Percentiles rank a stretch among this genome's conserved stretches.
These are phyloP conservation scores for Tetragonula carbonaria DNA, from an alignment of 2,888 invertebrate genomes.

Conservation along the genomic window DNA sequence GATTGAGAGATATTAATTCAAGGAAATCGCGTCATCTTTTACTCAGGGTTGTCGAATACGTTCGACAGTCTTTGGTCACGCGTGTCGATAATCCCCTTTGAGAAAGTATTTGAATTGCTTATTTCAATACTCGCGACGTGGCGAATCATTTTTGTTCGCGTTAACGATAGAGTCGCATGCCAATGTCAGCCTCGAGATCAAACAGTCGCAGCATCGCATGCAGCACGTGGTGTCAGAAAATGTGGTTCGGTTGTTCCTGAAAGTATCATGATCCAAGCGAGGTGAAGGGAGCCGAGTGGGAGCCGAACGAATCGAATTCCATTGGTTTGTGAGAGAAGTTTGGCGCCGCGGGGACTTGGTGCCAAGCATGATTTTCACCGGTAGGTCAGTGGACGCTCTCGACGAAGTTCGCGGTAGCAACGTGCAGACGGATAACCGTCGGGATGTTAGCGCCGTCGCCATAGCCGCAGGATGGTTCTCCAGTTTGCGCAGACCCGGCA, in stretches of 20 bases:
- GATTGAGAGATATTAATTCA: background rate
- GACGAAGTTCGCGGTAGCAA: conserved; percentile 74
- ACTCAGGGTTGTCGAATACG: conserved; percentile 34
- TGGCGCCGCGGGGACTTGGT: conserved; percentile 16
- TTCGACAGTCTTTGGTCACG: conserved; percentile 18
- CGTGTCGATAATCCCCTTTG: background rate
- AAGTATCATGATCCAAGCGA: background rate
- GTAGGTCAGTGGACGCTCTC: conserved; percentile 79
- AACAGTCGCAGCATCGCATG: conserved; percentile 17
- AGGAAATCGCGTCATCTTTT: background rate
- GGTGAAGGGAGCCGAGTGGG: conserved; percentile 14
- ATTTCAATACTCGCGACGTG: background rate
- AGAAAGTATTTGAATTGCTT: background rate
- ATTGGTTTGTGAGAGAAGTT: conserved; percentile 24
- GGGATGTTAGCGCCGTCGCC: conserved; percentile 77
- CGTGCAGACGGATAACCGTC: conserved; percentile 67
- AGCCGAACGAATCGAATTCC: conserved; percentile 22
- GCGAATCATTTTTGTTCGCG: conserved; percentile 10
- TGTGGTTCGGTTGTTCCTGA: conserved; percentile 45
- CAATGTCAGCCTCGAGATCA: conserved; percentile 49
- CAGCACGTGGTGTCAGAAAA: conserved; percentile 31
- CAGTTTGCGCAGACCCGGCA: conserved; percentile 88
- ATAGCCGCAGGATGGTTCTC: conserved; percentile 92
- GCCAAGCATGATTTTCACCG: conserved; percentile 80
- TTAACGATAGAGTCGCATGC: conserved; percentile 11